A percentile compares a stretch with the other conserved stretches of the same genome.
Conservation (phyloP, 92 coral and sea anemone genomes). For the Porites cylindrica region DNA sequence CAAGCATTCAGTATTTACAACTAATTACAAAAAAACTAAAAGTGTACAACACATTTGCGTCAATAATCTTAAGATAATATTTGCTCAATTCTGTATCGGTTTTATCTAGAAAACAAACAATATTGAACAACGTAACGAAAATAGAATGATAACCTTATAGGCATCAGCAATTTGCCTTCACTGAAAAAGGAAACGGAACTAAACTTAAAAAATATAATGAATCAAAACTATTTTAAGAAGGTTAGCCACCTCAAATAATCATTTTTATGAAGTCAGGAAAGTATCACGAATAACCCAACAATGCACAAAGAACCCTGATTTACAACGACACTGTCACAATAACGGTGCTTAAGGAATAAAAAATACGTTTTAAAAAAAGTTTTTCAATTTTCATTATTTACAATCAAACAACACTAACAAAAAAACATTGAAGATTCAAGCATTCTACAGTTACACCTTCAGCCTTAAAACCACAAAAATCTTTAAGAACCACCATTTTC, state of each 20-base stretch:
- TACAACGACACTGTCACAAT: neutral
- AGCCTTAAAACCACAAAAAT: neutral
- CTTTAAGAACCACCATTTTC: too few species aligned
- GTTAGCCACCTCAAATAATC: neutral
- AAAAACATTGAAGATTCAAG: too few species aligned
- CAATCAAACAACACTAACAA: neutral
- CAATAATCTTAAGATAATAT: neutral
- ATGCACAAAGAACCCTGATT: neutral
- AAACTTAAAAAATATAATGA: neutral
- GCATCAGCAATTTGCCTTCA: neutral
- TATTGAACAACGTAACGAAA: neutral
- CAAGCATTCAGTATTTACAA: conserved; percentile 21
- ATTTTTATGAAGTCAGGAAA: neutral
- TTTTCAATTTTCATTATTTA: conserved; percentile 4
- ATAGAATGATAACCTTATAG: neutral
- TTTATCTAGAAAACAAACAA: neutral
- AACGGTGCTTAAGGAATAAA: conserved; percentile 4
- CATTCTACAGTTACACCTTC: neutral
- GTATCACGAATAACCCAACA: neutral
- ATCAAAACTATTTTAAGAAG: neutral
- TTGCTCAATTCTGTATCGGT: neutral
- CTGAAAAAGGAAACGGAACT: neutral
- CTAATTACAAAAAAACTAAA: neutral
- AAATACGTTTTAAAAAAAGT: neutral
- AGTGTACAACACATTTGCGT: conserved; percentile 27